phyloP scores from a whole-genome alignment of 2,797 vertebrate species.

The Enteromius fasciolatus region DNA sequence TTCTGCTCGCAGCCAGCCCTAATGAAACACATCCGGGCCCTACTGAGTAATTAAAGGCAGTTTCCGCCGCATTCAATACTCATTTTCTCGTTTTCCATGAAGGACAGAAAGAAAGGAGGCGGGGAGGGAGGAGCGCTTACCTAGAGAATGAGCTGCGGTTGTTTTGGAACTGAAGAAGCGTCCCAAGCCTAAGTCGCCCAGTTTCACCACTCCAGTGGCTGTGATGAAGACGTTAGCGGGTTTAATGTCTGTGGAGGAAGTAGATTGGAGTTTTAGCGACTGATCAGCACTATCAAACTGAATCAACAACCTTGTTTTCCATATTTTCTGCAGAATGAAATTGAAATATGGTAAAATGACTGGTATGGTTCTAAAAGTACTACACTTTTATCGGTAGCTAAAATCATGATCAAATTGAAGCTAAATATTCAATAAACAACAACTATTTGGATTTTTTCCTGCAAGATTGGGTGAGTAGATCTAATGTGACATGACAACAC shows the following conservation, averaged over 20 bases:
- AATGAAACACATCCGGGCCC: conserved; percentile 82
- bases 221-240: conserved; percentile 99
- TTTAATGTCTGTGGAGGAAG: conserved; percentile 87
- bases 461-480: neutral
- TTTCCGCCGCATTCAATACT: conserved; percentile 37
- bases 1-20: conserved; percentile 69
- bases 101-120: neutral
- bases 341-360: neutral
- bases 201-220: conserved; percentile 96
- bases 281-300: neutral
- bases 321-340: too few species aligned
- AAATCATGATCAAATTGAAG: neutral
- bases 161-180: conserved; percentile 99
- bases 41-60: conserved; percentile 67
- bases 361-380: neutral
- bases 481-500: neutral
- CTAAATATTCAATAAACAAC: neutral
- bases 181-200: conserved; percentile 94
- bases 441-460: neutral
- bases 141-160: conserved; percentile 94
- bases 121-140: conserved; percentile 72
- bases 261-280: neutral
- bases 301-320: neutral
- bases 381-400: neutral
- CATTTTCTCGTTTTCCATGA: neutral